Evolutionary conservation across 1,140 invertebrate genomes (phyloP).

Genomic region (Sinella curviseta): DNA sequence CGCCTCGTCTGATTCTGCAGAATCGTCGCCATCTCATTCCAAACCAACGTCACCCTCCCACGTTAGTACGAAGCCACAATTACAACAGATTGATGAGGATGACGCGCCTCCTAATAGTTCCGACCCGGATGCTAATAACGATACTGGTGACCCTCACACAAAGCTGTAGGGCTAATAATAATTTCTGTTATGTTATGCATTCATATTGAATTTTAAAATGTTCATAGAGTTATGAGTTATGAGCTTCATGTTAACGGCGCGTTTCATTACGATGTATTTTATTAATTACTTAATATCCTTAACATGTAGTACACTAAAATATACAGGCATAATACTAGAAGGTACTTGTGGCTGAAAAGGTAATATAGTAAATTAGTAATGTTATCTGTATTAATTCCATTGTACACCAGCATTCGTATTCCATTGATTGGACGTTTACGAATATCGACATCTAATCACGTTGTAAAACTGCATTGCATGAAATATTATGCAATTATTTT

Average conservation of each 20-base stretch:
- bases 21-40: conserved; percentile 14
- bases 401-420: too few relatives aligned
- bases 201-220: background rate
- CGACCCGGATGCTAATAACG: background rate
- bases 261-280: too few relatives aligned
- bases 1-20: background rate
- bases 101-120: background rate
- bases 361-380: too few relatives aligned
- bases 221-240: background rate
- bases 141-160: background rate
- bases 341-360: too few relatives aligned
- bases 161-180: background rate
- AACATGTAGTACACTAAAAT: too few relatives aligned
- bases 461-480: too few relatives aligned
- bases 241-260: conserved; percentile 7
- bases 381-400: too few relatives aligned
- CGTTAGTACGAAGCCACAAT: background rate
- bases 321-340: too few relatives aligned
- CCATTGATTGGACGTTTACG: too few relatives aligned
- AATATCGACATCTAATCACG: too few relatives aligned
- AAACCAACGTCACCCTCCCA: conserved; percentile 8
- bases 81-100: background rate
- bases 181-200: background rate
- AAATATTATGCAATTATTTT: too few relatives aligned
- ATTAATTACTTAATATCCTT: too few relatives aligned